Evolutionary conservation across 2,888 invertebrate genomes (phyloP), one percentile per base, ranked within the genome.

Genomic region (Colostygia pectinataria): DNA sequence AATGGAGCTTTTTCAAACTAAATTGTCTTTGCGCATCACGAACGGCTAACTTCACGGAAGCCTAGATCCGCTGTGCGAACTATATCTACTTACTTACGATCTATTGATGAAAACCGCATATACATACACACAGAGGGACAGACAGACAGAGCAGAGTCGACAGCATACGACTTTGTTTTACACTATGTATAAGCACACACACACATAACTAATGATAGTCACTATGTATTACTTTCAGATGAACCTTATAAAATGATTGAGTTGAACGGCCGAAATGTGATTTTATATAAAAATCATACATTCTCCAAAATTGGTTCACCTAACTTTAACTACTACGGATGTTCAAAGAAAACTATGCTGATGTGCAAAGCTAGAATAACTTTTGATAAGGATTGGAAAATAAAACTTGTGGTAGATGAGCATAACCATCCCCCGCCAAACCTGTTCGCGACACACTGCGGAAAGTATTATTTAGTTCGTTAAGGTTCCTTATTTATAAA

Each of bases 361-460:
- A 1, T 20, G 6, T 69, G 69, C 24, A 12, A 12, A 8, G 66
- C 66, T 0, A 56, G 41, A 8, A 7, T 68, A 4, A 53, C 51
- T 12, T 31, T 68, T 1, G 41, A 55, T 27, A 45, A 48, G 6
- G 8, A 29, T 0, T 60, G 63, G 4, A 33, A 44, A n/a, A 37
- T 66, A 0, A 39, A 49, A n/a, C 14, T 9, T 0, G 42, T 25
- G 0, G 7, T 20, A 7, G 39, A 36, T 2, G 18, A 46, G 1
- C 62, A 64, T 13, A 58, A 55, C 14, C 62, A 64, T 32, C 45
- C 45, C 4, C 56, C 59, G 4, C 13, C 28, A 2, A 6, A 4
- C 6, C 13, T 13, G 2, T 13, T n/a, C n/a, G n/a, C 29, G 2
- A 29, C 29, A 15, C 23, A 31, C 6, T 29, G 13, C 1, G 41